These are phyloP conservation scores for Orius insidiosus DNA, from an alignment of 1,140 invertebrate species.

Conservation along the genomic window DNA sequence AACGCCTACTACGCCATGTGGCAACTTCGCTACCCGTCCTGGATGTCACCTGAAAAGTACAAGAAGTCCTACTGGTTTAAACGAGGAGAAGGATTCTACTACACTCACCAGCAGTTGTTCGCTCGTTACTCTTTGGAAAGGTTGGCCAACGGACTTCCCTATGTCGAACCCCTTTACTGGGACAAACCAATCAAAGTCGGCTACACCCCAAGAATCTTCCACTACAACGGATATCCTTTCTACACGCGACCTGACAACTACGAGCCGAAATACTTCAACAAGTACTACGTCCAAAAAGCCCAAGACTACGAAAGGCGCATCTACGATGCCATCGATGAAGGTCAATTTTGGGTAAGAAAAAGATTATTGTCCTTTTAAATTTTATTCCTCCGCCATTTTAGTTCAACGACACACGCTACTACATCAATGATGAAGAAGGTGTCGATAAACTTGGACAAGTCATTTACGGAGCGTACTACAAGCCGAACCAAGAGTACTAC, in stretches of 20 bases:
- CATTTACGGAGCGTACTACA: conserved; percentile 1
- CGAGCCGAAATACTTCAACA: background rate
- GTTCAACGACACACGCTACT: background rate
- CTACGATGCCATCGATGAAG: conserved; percentile 7
- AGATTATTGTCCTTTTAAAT: background rate
- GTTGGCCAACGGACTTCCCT: conserved; percentile 39
- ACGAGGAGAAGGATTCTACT: conserved; percentile 45
- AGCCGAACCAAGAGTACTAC: conserved; percentile 24
- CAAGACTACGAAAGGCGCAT: conserved; percentile 11
- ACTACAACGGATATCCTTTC: conserved; percentile 12
- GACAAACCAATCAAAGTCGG: conserved; percentile 28
- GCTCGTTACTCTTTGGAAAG: conserved; percentile 49
- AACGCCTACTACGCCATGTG: conserved; percentile 49
- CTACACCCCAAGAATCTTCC: conserved; percentile 15
- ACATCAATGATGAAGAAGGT: conserved; percentile 7
- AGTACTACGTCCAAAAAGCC: conserved; percentile 3
- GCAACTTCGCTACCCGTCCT: conserved; percentile 42
- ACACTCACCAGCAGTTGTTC: conserved; percentile 38
- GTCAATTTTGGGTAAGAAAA: conserved; percentile 4
- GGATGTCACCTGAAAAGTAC: conserved; percentile 34
- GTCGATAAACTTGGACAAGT: conserved; percentile 6
- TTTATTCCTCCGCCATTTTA: background rate
- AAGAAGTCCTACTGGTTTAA: conserved; percentile 29
- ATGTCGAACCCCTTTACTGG: conserved; percentile 37
- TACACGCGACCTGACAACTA: conserved; percentile 10